These are phyloP conservation scores for Arenaria interpres DNA, from an alignment of 2,113 vertebrate genomes.

Conservation along the genomic window DNA sequence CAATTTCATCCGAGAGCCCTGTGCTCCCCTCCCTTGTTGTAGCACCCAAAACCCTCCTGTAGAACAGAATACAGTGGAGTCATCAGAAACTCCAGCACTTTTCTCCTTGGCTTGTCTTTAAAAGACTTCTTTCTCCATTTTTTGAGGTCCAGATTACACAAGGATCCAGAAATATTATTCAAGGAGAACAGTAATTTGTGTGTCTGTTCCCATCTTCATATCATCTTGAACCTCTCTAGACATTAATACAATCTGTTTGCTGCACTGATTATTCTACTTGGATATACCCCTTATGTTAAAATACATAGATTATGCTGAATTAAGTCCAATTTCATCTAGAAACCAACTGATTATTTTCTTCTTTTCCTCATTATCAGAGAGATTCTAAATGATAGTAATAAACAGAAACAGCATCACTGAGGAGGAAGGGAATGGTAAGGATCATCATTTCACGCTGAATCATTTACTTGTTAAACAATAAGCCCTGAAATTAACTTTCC, in stretches of 20 bases:
- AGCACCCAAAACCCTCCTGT: background rate
- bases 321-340: slow-evolving; percentile 9
- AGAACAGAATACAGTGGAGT: background rate
- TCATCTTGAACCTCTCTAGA: background rate
- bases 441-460: slow-evolving; percentile 47
- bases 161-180: background rate
- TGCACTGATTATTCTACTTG: background rate
- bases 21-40: background rate
- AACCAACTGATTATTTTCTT: slow-evolving; percentile 29
- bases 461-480: slow-evolving; percentile 55
- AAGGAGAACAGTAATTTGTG: background rate
- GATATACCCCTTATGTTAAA: background rate
- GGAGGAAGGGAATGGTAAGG: background rate
- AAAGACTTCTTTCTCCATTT: background rate
- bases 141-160: background rate
- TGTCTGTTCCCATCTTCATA: background rate
- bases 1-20: background rate
- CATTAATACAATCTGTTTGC: background rate
- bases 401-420: background rate
- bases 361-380: slow-evolving; percentile 13
- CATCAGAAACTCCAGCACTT: background rate
- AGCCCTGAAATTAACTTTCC: slow-evolving; percentile 38
- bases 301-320: slow-evolving; percentile 10
- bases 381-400: slow-evolving; percentile 38
- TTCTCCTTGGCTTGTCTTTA: background rate